phyloP scores from a whole-genome alignment of 2,797 vertebrate species.

The Dendrocincla fuliginosa region DNA sequence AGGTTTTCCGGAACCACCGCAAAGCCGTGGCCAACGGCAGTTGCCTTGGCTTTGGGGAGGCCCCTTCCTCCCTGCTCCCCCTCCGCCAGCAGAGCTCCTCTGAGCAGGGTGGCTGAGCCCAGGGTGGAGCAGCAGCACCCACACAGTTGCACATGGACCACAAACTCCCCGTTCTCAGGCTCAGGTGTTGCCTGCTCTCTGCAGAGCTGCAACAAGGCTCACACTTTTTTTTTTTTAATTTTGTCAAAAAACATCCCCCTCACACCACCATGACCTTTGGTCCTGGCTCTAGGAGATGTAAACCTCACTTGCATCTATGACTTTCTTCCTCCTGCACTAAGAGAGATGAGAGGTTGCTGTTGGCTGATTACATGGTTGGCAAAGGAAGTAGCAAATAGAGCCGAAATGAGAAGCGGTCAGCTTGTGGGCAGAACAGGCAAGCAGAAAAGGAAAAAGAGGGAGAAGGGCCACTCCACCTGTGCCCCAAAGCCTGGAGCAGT shows the following conservation, averaged over 20 bases:
- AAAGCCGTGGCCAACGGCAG: neutral
- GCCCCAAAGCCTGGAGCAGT: neutral
- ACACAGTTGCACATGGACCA: neutral
- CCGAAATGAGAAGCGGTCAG: neutral
- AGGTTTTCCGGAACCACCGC: neutral
- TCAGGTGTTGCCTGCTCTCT: neutral
- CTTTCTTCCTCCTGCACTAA: neutral
- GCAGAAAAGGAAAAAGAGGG: neutral
- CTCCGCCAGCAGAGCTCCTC: neutral
- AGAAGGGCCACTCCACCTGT: neutral
- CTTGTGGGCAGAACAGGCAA: neutral
- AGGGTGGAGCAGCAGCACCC: neutral
- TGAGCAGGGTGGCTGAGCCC: neutral
- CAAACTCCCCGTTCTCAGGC: neutral
- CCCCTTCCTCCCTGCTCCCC: neutral
- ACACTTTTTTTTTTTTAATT: too few relatives aligned
- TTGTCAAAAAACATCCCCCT: neutral
- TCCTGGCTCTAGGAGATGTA: neutral
- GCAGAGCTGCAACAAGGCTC: neutral
- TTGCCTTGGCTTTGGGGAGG: neutral
- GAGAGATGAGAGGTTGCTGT: neutral
- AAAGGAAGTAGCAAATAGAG: neutral
- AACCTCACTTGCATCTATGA: neutral
- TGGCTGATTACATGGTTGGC: accelerated
- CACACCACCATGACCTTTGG: neutral